Evolutionary conservation across 2,888 invertebrate genomes (phyloP), one percentile per base, ranked within the genome.

Genomic region (Agrochola macilenta): DNA sequence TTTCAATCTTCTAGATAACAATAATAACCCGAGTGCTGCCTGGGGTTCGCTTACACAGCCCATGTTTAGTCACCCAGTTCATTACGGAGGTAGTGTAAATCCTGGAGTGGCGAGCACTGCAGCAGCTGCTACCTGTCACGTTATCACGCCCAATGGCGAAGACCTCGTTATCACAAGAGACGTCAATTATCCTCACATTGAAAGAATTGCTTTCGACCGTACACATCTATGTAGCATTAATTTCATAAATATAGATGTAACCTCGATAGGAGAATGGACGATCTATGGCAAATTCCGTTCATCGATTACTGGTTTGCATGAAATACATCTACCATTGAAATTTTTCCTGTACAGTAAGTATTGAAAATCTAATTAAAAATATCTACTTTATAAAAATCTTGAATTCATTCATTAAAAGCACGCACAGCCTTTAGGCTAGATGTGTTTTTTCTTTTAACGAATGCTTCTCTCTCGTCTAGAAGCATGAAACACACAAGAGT

Each of bases 91-190:
- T 5, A 86, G 79, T n/a, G 78, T 92, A 7, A 81, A 86, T 23
- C 88, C 93, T 8, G 89, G 86, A 0, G 88, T 93, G 5, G 63
- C 74, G 35, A 88, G 88, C 0, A 5, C 4, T 23, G 88, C 87
- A 0, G 46, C 69, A 5, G 73, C 89, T 2, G 52, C 84, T 8
- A 84, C 89, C 5, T 94, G 94, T 66, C 92, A 92, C 78, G 85
- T 93, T 30, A 76, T 93, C 11, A 93, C 93, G 5, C 93, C 93
- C 0, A 71, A 84, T n/a, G 92, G 90, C 8, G 92, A 92, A 88
- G 83, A 91, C 81, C 82, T 92, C 63, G 86, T 89, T 5, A 76
- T 92, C 17, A 81, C 76, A 9, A 72, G 52, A 4, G 88, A 90
- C 43, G 84, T 87, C 46, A 74, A 86, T 9, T 92, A 91, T 68